Base-by-base conservation (phyloP, 2,888 invertebrate genomes). In the Nomada ferruginata region DNA sequence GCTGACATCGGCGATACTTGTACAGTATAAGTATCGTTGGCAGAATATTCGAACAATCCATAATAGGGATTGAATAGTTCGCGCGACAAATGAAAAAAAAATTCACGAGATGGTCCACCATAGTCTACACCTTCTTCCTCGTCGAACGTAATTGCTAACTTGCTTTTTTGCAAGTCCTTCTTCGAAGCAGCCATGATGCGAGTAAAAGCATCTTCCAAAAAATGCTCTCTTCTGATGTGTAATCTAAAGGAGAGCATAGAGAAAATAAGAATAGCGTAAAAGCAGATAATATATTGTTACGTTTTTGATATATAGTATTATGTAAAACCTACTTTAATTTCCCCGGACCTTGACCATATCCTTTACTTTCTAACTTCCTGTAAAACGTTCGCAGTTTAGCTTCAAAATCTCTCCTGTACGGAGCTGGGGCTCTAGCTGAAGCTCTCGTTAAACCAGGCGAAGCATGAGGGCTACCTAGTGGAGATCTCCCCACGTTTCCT, bases 51-150 rank as follows among this genome's bases (percentile, higher is more conserved):
- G 94, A 99, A 99, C 79, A 99, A 95, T 0, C 99, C 99, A 91
- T 99, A 99, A 94, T 99, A 99, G 0, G 99, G 99, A 95, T 99
- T 99, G 94, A 99, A 99, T 13, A 99, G 95, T 93, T 99, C 98
- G 72, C 99, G 95, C 0, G 99, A 99, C n/a, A 99, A 95, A 44
- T 99, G 96, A 94, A 99, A 99, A 96, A 99, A 99, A 94, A 99
- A 99, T 94, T 99, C 99, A 44, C 99, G 95, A 15, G 98, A 98
- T 1, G 99, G 99, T 0, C 99, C 99, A 61, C 99, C 99, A 94
- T 99, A 99, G 94, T 99, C 99, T 79, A 99, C 94, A 47, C 99
- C 99, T 93, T 99, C 99, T 93, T 99, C 99, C 69, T 98, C 98
- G 92, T 97, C 97, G 96, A 97, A 98, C 15, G 98, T 96, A 26